A percentile compares a stretch with the other conserved stretches of the same genome.
phyloP scores from a whole-genome alignment of 2,113 vertebrate species.

The Bujurquina vittata region DNA sequence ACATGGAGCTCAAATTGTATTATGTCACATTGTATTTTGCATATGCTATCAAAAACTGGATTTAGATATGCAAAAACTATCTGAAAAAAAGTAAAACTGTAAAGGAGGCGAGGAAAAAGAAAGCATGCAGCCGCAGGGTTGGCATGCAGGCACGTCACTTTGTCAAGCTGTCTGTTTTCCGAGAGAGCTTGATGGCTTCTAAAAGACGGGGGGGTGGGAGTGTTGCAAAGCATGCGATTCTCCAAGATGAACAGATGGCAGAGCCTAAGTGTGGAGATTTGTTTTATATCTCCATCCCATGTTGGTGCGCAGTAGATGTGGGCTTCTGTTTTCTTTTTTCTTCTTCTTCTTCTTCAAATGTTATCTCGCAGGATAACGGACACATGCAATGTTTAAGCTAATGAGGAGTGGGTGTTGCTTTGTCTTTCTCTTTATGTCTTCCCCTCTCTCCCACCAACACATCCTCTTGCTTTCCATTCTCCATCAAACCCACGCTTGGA shows the following conservation, averaged over 20 bases:
- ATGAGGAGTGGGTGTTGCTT: slow-evolving; percentile 69
- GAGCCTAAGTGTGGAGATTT: slow-evolving; percentile 66
- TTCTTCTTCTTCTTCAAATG: slow-evolving; percentile 39
- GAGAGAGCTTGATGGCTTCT: slow-evolving; percentile 60
- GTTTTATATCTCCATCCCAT: slow-evolving; percentile 66
- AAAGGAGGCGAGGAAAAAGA: neutral
- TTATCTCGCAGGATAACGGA: slow-evolving; percentile 58
- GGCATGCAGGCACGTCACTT: slow-evolving; percentile 67
- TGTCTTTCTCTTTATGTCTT: slow-evolving; percentile 59
- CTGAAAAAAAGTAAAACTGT: slow-evolving; percentile 16
- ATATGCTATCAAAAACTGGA: slow-evolving; percentile 67
- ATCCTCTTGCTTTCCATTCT: slow-evolving; percentile 59
- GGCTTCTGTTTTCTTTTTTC: slow-evolving; percentile 30
- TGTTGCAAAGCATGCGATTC: slow-evolving; percentile 52
- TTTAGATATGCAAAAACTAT: slow-evolving; percentile 74
- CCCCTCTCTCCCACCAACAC: slow-evolving; percentile 61
- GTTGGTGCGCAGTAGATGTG: slow-evolving; percentile 45
- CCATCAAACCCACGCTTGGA: slow-evolving; percentile 63
- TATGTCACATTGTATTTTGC: slow-evolving; percentile 70
- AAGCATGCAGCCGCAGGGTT: slow-evolving; percentile 41
- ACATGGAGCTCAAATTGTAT: slow-evolving; percentile 72
- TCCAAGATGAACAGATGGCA: slow-evolving; percentile 72
- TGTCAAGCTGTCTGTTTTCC: slow-evolving; percentile 66
- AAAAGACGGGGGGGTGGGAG: slow-evolving; percentile 44
- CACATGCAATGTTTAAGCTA: slow-evolving; percentile 63